Percentiles rank a stretch among this genome's conserved stretches.
Conservation (phyloP, 1,140 invertebrate genomes). For the Lucilia cuprina region DNA sequence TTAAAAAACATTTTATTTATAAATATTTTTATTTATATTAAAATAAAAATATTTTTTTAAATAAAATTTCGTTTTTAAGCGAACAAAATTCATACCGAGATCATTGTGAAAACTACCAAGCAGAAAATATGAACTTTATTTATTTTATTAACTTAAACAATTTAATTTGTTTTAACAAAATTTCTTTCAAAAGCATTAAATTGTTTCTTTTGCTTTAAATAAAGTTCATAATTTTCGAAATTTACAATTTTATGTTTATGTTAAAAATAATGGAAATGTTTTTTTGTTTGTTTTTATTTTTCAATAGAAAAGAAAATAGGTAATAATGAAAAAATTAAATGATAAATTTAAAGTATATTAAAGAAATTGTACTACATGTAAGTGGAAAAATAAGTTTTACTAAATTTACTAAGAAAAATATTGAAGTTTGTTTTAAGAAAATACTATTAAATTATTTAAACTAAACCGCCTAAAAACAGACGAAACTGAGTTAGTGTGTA, state of each 20-base stretch:
- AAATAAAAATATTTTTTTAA: not conserved
- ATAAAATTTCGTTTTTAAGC: conserved; percentile 43
- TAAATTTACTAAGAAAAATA: not conserved
- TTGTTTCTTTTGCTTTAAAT: not conserved
- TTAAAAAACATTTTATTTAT: conserved; percentile 19
- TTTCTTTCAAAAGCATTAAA: not conserved
- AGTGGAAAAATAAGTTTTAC: not conserved
- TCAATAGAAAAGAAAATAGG: not conserved
- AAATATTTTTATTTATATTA: not conserved
- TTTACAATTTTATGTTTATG: conserved; percentile 36
- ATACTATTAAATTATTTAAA: too few species aligned
- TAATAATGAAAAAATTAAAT: not conserved
- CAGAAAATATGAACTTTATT: conserved; percentile 29
- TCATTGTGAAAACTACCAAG: conserved; percentile 62
- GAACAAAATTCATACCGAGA: conserved; percentile 61
- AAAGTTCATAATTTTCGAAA: conserved; percentile 27
- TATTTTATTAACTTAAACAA: conserved; percentile 20
- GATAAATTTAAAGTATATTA: not conserved
- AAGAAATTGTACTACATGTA: conserved; percentile 17
- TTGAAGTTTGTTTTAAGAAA: not conserved
- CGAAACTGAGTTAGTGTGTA: too few species aligned
- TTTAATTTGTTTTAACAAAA: not conserved
- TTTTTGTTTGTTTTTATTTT: conserved; percentile 1
- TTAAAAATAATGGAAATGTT: conserved; percentile 35
- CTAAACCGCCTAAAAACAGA: too few species aligned